A percentile compares a stretch with the other conserved stretches of the same genome.
phyloP scores from a whole-genome alignment of 2,797 vertebrate species.

The Dallia pectoralis region DNA sequence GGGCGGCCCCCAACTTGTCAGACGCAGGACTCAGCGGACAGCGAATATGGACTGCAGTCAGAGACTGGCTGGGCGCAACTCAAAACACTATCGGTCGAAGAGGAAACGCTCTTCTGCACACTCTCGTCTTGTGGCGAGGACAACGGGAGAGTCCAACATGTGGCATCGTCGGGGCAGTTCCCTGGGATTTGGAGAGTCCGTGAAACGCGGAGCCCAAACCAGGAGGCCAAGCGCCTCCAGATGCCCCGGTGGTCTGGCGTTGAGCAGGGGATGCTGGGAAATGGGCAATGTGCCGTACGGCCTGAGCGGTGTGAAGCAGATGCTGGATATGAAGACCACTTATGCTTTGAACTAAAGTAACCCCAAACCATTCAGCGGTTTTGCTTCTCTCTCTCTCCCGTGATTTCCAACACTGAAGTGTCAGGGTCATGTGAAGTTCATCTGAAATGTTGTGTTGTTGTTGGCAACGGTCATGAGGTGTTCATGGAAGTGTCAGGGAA shows the following conservation, averaged over 20 bases:
- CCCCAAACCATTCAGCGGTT: conserved; percentile 6
- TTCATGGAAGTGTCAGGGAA: not conserved
- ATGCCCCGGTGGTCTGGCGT: not conserved
- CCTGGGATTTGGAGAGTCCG: conserved; percentile 57
- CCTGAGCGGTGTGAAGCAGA: conserved; percentile 7
- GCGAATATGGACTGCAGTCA: conserved; percentile 65
- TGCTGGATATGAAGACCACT: not conserved
- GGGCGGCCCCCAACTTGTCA: conserved; percentile 69
- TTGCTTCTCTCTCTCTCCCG: not conserved
- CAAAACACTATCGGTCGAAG: conserved; percentile 5
- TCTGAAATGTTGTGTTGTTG: not conserved
- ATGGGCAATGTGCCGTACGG: not conserved
- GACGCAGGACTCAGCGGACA: conserved; percentile 73
- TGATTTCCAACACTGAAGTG: not conserved
- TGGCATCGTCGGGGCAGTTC: conserved; percentile 59
- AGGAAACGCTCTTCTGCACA: conserved; percentile 61
- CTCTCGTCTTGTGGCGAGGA: conserved; percentile 60
- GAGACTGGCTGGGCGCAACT: too few species aligned
- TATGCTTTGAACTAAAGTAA: conserved; percentile 8
- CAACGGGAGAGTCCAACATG: conserved; percentile 51
- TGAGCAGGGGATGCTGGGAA: conserved; percentile 1
- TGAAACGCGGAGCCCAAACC: conserved; percentile 6
- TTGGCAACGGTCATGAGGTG: not conserved
- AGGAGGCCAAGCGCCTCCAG: not conserved
- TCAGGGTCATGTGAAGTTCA: not conserved